Conservation (phyloP, 64 coral and sea anemone genomes). For the Stichodactyla mertensii region DNA sequence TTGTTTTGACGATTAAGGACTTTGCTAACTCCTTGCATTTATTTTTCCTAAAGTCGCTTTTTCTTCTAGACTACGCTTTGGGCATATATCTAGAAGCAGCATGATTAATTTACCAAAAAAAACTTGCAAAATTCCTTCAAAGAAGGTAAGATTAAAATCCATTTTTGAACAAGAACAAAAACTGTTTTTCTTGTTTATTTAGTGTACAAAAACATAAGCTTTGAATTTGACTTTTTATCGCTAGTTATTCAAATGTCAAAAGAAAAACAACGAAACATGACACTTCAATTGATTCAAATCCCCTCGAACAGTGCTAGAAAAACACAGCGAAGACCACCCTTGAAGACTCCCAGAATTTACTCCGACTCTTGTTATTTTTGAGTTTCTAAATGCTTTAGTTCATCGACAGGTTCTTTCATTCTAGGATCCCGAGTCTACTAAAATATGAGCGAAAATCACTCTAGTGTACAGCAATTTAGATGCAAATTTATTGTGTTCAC, state of each 20-base stretch:
- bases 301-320: neutral
- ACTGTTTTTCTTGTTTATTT: neutral
- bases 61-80: too few species aligned
- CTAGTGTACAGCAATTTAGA: neutral
- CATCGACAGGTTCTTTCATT: neutral
- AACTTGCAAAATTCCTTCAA: too few species aligned
- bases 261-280: neutral
- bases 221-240: neutral
- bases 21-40: too few species aligned
- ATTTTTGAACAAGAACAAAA: neutral
- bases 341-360: neutral
- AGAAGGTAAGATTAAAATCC: too few species aligned
- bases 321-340: neutral
- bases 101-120: too few species aligned
- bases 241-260: neutral
- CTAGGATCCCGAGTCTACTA: neutral
- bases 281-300: neutral
- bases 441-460: neutral
- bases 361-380: neutral
- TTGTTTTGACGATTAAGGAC: too few species aligned
- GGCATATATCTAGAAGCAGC: too few species aligned
- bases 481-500: neutral
- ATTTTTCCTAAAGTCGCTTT: too few species aligned
- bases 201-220: slow-evolving; percentile 9
- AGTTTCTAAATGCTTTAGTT: neutral